Base-by-base conservation (phyloP, 1,140 invertebrate species). In the Luehdorfia chinensis region DNA sequence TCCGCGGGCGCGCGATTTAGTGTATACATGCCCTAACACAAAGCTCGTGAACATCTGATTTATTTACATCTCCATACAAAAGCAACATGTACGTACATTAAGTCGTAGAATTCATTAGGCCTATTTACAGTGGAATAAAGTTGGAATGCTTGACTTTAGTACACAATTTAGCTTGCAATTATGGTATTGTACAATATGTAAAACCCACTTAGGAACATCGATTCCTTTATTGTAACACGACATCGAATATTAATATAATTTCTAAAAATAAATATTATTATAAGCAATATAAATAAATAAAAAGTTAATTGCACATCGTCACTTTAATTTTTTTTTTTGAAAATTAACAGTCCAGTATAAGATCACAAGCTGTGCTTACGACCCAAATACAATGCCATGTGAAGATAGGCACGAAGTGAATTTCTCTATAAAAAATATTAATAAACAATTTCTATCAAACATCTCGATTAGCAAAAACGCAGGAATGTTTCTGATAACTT, bases 41-140 rank as follows among this genome's bases (percentile, higher is more conserved):
- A 28, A 32, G 18, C 36, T 31, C 21, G 11, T 31, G 18, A 28
- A 36, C 25, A 32, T 21, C 55, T 63, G 59, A 57, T 70, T 67
- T 85, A 83, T 84, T 75, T 84, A 84, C 77, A 84, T 70, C 70
- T 68, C 65, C 71, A 73, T 67, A 72, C 63, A 65, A 78, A 79
- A 80, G 75, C 78, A 71, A 72, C 65, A 75, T 74, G 74, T 77
- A 77, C 73, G 71, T 75, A 75, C 67, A 79, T 69, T 67, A 73
- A 77, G 63, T 71, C 61, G 58, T 67, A 76, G 66, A 75, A 58
- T 77, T 80, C 56, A 68, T 80, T 81, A 84, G 83, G 83, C 83
- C 83, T 84, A 86, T 86, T 83, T 86, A 86, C 83, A 86, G 71
- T 86, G 83, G 83, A 86, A 86, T 86, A 76, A 63, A 74, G 65